Evolutionary conservation across 2,888 invertebrate genomes (phyloP).

Genomic region (Xanthia togata): DNA sequence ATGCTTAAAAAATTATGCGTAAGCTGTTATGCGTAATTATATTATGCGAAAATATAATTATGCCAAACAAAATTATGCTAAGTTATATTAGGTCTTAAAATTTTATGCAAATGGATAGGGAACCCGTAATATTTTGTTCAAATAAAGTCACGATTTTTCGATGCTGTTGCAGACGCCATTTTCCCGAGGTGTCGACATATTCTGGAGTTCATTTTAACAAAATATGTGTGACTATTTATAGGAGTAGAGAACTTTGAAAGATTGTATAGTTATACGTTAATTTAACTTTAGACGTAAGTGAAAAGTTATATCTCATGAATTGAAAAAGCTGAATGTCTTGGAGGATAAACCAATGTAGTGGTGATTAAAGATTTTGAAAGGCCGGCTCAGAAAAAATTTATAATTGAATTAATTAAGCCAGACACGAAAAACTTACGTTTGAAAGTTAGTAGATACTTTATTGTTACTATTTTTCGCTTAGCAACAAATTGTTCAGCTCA

Average conservation of each 20-base stretch:
- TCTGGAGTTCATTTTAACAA: neutral
- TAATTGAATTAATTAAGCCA: slow-evolving; percentile 32
- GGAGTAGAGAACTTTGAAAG: neutral
- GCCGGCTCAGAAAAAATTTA: slow-evolving; percentile 18
- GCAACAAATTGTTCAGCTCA: slow-evolving; percentile 1
- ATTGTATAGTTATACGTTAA: neutral
- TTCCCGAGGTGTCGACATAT: neutral
- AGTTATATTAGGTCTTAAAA: too few species aligned
- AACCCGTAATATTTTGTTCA: neutral
- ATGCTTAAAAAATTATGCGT: too few species aligned
- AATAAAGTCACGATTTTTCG: neutral
- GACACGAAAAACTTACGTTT: neutral
- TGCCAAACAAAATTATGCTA: too few species aligned
- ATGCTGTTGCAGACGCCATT: neutral
- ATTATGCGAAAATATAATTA: too few species aligned
- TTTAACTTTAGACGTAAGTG: neutral
- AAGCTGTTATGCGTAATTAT: too few species aligned
- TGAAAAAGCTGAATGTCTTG: neutral
- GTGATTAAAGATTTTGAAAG: slow-evolving; percentile 19
- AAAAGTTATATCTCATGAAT: slow-evolving; percentile 3
- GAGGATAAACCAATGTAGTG: slow-evolving; percentile 16
- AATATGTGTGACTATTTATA: neutral
- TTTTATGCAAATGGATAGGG: too few species aligned
- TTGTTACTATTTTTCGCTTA: neutral
- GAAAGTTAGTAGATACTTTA: slow-evolving; percentile 12